Evolutionary conservation across 2,113 vertebrate genomes (phyloP).

Genomic region (Daubentonia madagascariensis): DNA sequence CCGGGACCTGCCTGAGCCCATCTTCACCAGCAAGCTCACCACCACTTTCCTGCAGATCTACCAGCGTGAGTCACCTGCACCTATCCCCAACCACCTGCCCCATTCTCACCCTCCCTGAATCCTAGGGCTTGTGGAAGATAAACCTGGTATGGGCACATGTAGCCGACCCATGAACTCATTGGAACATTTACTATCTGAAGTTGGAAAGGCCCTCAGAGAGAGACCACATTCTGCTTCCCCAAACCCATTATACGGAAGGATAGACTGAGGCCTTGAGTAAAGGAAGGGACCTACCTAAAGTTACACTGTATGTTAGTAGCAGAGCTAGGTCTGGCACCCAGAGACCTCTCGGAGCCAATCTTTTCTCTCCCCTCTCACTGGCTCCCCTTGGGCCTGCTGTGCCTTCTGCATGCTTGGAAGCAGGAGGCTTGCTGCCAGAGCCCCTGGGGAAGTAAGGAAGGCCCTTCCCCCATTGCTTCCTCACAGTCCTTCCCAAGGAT

Average conservation of each 20-base stretch:
- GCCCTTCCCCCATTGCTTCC: not conserved
- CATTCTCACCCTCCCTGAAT: not conserved
- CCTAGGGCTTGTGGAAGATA: not conserved
- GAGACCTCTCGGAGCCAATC: not conserved
- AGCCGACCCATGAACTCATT: not conserved
- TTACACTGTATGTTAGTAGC: not conserved
- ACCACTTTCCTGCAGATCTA: constrained; percentile 92
- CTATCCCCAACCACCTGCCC: not conserved
- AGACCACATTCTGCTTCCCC: not conserved
- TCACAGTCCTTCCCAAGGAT: constrained; percentile 87
- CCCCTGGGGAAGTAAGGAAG: not conserved
- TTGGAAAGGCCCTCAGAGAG: not conserved
- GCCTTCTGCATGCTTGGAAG: not conserved
- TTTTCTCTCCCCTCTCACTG: not conserved
- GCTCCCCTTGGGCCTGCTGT: not conserved
- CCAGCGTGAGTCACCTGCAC: constrained; percentile 82
- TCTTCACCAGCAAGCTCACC: constrained; percentile 91
- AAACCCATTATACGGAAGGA: not conserved
- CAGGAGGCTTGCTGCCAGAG: not conserved
- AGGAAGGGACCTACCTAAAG: not conserved
- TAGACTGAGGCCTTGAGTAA: not conserved
- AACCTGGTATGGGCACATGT: not conserved
- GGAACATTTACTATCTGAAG: not conserved
- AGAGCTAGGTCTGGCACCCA: not conserved
- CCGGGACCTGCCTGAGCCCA: constrained; percentile 89